Evolutionary conservation across 2,888 invertebrate genomes (phyloP).

Genomic region (Monopis laevigella): DNA sequence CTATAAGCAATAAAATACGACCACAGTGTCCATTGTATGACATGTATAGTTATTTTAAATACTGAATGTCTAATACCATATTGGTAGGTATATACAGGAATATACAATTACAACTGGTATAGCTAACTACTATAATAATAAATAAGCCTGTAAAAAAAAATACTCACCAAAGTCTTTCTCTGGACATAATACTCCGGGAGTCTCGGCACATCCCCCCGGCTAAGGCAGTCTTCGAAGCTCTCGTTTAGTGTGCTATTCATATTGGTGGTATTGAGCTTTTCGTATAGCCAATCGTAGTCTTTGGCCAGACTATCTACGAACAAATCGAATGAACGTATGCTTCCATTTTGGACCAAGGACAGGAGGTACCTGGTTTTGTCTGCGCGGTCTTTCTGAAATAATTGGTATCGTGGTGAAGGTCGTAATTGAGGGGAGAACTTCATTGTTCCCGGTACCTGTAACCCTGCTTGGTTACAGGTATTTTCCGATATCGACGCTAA

Average conservation of each 20-base stretch:
- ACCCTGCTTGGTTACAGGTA: too few relatives aligned
- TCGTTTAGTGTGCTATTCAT: constrained; percentile 37
- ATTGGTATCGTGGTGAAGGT: too few relatives aligned
- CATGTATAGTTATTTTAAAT: too few relatives aligned
- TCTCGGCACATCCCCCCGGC: constrained; percentile 66
- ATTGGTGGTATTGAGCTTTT: constrained; percentile 42
- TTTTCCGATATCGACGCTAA: too few relatives aligned
- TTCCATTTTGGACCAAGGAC: constrained; percentile 43
- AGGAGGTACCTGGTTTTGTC: constrained; percentile 46
- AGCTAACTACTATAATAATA: too few relatives aligned
- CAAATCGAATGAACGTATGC: constrained; percentile 53
- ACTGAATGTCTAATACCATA: too few relatives aligned
- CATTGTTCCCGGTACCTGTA: too few relatives aligned
- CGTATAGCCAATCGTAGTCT: constrained; percentile 68
- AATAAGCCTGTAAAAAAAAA: not conserved
- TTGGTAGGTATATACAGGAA: too few relatives aligned
- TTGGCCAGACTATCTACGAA: constrained; percentile 64
- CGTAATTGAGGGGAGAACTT: too few relatives aligned
- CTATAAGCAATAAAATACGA: too few relatives aligned
- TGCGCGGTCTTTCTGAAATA: constrained; percentile 41
- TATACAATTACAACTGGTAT: too few relatives aligned
- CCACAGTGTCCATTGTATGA: too few relatives aligned
- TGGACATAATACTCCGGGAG: constrained; percentile 63
- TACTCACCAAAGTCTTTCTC: constrained; percentile 54
- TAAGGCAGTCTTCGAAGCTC: constrained; percentile 58